Evolutionary conservation across 2,888 invertebrate genomes (phyloP), one percentile per base, ranked within the genome.

Genomic region (Drosophila robusta): DNA sequence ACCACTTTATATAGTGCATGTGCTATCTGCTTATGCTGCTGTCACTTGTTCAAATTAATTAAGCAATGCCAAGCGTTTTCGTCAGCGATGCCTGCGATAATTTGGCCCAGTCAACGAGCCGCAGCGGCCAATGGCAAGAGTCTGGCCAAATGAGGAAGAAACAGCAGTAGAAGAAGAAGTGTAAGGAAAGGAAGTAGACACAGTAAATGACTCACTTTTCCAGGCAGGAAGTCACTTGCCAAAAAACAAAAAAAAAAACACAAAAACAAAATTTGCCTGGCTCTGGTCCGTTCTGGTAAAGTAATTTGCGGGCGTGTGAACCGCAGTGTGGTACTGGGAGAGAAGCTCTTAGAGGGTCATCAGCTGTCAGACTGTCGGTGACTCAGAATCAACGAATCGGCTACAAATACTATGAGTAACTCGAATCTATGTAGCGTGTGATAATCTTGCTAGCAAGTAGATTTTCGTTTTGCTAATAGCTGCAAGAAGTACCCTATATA

Each of bases 21-120:
- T 32, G 6, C 29, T 22, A 12, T 42, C 9, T 22, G 11, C 14
- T 18, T 2, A 8, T 14, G 14, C 2, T 24, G 36, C 9, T 14
- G 9, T 29, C 9, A 29, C 29, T 29, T 29, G 29, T n/a, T 50
- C 4, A 29, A 32, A 47, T 24, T n/a, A 57, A 26, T 49, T 16
- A 44, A 44, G 55, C 44, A 12, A 34, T 34, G 47, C 26, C 14
- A 22, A 14, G 34, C 12, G 34, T 12, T 34, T 12, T 42, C 32
- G 34, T 36, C 42, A 44, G 57, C 49, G 51, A 47, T 52, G 50
- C 41, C 42, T 47, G 41, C 50, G 54, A 70, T 64, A 71, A 71
- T 70, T 70, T 70, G 71, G 58, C 36, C 11, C 64, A 64, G 45
- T 52, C 65, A 71, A 65, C 71, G 71, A 70, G 56, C 56, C 62